Evolutionary conservation across 2,888 invertebrate species (phyloP), one percentile per base, ranked within the genome.

Genomic region (Taenaris catops): DNA sequence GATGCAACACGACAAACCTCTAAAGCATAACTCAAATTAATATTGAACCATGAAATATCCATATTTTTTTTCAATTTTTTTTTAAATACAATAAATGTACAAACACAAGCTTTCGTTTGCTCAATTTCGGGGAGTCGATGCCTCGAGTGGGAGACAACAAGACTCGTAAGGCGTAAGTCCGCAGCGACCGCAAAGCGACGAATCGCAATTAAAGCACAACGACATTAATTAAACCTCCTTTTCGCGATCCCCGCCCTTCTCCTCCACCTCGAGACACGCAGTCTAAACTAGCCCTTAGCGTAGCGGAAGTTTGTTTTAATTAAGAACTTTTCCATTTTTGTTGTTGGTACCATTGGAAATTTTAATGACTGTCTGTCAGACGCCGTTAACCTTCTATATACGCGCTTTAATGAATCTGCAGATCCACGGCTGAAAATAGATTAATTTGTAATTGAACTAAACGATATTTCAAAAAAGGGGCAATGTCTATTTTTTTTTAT

Each of bases 181-280:
- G 25, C 8, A 18, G 17, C 37, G 41, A 26, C 31, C 35, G 67
- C 66, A 74, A 74, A 75, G 75, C 60, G 58, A 60, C 58, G 65
- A 59, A 61, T 69, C 55, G 78, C 75, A 81, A 78, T 79, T 79
- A n/a, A n/a, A n/a, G n/a, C n/a, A n/a, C n/a, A 75, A 78, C 75
- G 71, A 78, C 73, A 71, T 78, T 81, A 79, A 80, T 80, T 75
- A 80, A 66, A 67, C 62, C 54, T 63, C 66, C 66, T 69, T 32
- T 32, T 18, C 34, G 19, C 25, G 20, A 9, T 14, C 25, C 48
- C 37, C 38, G 44, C 44, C 45, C 49, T 45, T 51, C 54, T 14
- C 25, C 48, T 37, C 38, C 45, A 44, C 45, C 49, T 45, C 52
- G 55, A 53, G 55, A 46, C 47, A 46, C 47, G 44, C 48, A 46